These are phyloP conservation scores for Cuculus canorus DNA, from an alignment of 2,797 vertebrate genomes.

Conservation along the genomic window DNA sequence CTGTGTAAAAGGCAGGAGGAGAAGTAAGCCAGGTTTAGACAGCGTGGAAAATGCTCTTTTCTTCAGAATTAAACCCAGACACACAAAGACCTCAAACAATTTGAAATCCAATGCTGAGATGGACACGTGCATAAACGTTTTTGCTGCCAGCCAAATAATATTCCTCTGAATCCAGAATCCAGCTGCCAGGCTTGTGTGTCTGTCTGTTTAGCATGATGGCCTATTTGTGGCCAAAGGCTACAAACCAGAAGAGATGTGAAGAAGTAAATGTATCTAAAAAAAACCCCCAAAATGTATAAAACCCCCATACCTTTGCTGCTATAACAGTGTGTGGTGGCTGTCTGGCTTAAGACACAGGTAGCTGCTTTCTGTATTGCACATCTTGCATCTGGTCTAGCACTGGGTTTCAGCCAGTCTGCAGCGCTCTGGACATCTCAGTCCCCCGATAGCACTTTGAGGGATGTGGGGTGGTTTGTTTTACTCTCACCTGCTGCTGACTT, in stretches of 20 bases:
- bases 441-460: not conserved
- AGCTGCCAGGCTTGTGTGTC: not conserved
- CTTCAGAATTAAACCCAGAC: not conserved
- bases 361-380: not conserved
- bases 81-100: not conserved
- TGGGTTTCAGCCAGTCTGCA: not conserved
- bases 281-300: accelerated
- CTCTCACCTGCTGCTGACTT: not conserved
- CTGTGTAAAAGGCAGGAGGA: not conserved
- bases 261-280: not conserved
- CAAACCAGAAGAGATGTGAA: not conserved
- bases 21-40: not conserved
- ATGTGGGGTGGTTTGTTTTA: not conserved
- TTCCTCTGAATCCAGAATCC: not conserved
- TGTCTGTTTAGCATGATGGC: not conserved
- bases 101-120: not conserved
- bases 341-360: not conserved
- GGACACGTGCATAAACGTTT: not conserved
- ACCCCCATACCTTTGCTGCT: accelerated
- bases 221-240: not conserved
- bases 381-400: not conserved
- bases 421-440: not conserved
- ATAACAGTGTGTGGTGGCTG: not conserved
- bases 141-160: not conserved
- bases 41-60: not conserved